Percentiles rank a stretch among this genome's conserved stretches.
Evolutionary conservation across 2,113 vertebrate genomes (phyloP).

Genomic region (Psephotus haematonotus): DNA sequence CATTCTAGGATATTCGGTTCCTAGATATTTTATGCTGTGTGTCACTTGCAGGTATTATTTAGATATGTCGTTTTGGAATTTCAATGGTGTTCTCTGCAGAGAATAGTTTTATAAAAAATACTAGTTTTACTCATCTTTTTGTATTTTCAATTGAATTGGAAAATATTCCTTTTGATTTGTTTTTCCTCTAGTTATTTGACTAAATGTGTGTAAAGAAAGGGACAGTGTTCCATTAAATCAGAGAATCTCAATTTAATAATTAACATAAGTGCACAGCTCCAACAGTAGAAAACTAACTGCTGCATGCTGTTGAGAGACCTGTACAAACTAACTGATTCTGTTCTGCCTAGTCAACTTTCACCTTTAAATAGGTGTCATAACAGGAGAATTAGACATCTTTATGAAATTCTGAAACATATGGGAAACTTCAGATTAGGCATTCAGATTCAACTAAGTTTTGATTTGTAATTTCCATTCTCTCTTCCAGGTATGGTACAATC

Average conservation of each 20-base stretch:
- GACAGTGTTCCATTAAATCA: background rate
- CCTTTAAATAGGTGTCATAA: background rate
- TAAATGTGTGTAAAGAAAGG: background rate
- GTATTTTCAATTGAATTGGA: background rate
- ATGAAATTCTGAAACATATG: background rate
- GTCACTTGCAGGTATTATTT: background rate
- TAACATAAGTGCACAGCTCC: background rate
- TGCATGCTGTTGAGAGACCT: background rate
- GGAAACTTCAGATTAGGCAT: background rate
- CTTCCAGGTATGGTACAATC: constrained; percentile 79
- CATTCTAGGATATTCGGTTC: background rate
- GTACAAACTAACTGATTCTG: background rate
- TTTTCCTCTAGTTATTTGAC: background rate
- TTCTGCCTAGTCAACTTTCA: background rate
- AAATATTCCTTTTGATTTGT: background rate
- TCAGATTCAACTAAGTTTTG: background rate
- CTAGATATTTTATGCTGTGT: background rate
- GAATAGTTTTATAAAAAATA: too few relatives aligned
- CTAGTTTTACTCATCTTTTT: background rate
- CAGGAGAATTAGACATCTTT: background rate
- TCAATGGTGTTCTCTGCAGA: background rate
- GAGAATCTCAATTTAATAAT: background rate
- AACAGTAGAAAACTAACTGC: background rate
- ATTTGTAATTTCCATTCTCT: background rate
- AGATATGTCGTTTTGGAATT: background rate